Evolutionary conservation across 2,797 vertebrate species (phyloP).

Genomic region (Octomys mimax): DNA sequence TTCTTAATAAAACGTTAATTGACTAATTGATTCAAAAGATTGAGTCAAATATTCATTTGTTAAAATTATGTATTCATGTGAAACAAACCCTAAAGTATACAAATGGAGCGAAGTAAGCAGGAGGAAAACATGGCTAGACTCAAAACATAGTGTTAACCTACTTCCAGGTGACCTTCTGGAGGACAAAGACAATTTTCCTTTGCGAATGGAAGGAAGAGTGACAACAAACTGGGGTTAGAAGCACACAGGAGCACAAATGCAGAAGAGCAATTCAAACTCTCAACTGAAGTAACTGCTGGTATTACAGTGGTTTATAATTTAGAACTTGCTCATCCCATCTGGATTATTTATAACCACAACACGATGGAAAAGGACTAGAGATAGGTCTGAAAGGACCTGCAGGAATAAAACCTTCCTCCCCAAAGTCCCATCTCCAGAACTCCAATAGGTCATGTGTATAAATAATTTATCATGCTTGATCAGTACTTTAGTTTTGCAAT

Average conservation of each 20-base stretch:
- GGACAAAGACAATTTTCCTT: neutral
- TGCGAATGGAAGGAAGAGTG: neutral
- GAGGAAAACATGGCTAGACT: neutral
- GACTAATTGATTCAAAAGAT: constrained; percentile 23
- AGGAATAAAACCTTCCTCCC: constrained; percentile 7
- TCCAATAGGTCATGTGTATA: neutral
- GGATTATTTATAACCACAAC: neutral
- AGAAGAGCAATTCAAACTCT: neutral
- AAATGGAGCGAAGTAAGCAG: neutral
- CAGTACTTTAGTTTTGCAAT: constrained; percentile 10
- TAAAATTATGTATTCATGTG: neutral
- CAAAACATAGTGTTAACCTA: neutral
- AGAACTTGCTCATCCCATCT: neutral
- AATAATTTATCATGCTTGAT: neutral
- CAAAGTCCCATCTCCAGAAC: neutral
- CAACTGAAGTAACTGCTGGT: neutral
- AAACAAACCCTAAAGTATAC: neutral
- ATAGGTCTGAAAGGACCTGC: neutral
- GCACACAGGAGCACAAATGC: neutral
- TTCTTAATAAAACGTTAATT: constrained; percentile 25
- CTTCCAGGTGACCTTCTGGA: neutral
- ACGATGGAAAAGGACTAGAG: neutral
- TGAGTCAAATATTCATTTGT: neutral
- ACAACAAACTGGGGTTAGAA: neutral
- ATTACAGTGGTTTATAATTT: neutral